Evolutionary conservation across 2,888 invertebrate species (phyloP).

Genomic region (Agrilus biguttatus): DNA sequence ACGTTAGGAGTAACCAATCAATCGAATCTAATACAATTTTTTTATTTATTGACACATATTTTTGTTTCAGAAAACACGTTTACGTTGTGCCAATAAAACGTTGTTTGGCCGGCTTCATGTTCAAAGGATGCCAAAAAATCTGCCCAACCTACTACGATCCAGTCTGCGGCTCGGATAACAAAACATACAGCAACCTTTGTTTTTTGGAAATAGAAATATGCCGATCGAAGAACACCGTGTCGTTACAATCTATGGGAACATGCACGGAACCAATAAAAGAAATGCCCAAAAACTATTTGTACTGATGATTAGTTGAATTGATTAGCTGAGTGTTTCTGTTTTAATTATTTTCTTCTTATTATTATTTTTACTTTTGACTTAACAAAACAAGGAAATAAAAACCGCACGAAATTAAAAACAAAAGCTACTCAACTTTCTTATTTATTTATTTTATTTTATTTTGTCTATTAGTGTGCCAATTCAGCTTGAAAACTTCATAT

Average conservation of each 20-base stretch:
- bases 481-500: too few species aligned
- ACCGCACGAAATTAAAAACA: too few species aligned
- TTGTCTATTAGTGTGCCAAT: too few species aligned
- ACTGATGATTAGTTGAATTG: constrained; percentile 31
- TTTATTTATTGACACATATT: constrained; percentile 2
- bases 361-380: not conserved
- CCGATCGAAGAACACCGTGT: constrained; percentile 63
- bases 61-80: constrained; percentile 60
- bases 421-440: too few species aligned
- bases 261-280: constrained; percentile 75
- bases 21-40: too few species aligned
- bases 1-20: too few species aligned
- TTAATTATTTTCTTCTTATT: not conserved
- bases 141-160: constrained; percentile 80
- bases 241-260: constrained; percentile 66
- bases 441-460: too few species aligned
- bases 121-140: constrained; percentile 74
- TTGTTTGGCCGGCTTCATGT: constrained; percentile 71
- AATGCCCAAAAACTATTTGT: constrained; percentile 76
- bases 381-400: not conserved
- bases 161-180: constrained; percentile 83
- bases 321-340: not conserved
- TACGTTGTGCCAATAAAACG: constrained; percentile 83
- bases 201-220: constrained; percentile 86
- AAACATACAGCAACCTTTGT: constrained; percentile 88